Evolutionary conservation across 2,797 vertebrate genomes (phyloP).

Genomic region (Holocentrus rufus): DNA sequence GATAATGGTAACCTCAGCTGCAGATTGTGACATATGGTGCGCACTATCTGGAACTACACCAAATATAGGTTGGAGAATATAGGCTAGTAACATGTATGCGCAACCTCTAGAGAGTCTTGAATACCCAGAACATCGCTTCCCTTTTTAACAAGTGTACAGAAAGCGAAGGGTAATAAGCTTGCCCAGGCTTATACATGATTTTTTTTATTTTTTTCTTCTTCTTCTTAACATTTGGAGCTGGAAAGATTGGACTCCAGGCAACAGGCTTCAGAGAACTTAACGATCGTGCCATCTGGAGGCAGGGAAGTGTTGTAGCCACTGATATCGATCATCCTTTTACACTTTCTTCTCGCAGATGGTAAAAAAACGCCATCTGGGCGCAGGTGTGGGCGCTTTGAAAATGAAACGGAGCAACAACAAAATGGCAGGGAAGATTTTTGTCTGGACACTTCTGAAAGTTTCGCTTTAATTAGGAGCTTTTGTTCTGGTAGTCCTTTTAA

Average conservation of each 20-base stretch:
- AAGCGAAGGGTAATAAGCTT: conserved; percentile 43
- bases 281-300: conserved; percentile 80
- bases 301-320: conserved; percentile 69
- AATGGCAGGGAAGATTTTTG: conserved; percentile 47
- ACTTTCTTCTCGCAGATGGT: conserved; percentile 73
- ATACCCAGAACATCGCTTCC: conserved; percentile 34
- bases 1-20: conserved; percentile 35
- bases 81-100: conserved; percentile 51
- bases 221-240: conserved; percentile 57
- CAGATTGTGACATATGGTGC: conserved; percentile 61
- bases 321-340: conserved; percentile 80
- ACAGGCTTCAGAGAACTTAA: conserved; percentile 74
- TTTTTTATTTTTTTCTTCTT: conserved; percentile 13
- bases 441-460: conserved; percentile 46
- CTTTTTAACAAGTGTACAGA: conserved; percentile 26
- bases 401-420: conserved; percentile 49
- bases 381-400: conserved; percentile 73
- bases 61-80: conserved; percentile 59
- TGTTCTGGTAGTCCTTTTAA: conserved; percentile 21
- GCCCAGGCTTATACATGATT: conserved; percentile 11
- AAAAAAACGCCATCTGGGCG: conserved; percentile 70
- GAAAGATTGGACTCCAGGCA: conserved; percentile 71
- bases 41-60: conserved; percentile 51
- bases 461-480: conserved; percentile 35
- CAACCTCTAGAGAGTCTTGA: conserved; percentile 45